Percentiles rank a stretch among this genome's conserved stretches.
Evolutionary conservation across 2,797 vertebrate species (phyloP).

Genomic region (Sphenodon punctatus): DNA sequence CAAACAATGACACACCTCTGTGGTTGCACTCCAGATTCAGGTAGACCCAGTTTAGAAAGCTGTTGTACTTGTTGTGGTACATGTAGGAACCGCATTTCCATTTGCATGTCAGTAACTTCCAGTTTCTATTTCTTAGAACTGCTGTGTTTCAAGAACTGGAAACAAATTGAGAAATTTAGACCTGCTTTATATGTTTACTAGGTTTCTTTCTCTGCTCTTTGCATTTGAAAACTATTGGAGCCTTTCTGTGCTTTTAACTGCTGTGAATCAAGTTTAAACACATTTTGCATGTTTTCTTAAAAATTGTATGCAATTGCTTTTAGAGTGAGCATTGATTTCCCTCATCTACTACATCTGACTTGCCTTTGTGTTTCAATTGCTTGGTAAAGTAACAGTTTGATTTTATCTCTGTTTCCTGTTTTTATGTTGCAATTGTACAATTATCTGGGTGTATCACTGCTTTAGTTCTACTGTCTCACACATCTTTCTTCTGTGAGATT

Average conservation of each 20-base stretch:
- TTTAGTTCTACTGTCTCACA: conserved; percentile 57
- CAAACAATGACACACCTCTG: conserved; percentile 14
- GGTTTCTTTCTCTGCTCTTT: conserved; percentile 12
- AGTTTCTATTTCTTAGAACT: neutral
- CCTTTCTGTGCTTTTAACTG: conserved; percentile 24
- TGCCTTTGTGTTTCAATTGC: conserved; percentile 33
- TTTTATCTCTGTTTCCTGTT: conserved; percentile 52
- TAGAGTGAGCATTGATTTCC: conserved; percentile 55
- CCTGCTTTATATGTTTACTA: neutral
- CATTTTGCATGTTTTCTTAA: conserved; percentile 58
- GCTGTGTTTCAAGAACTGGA: conserved; percentile 12
- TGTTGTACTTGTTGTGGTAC: neutral
- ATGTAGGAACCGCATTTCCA: conserved; percentile 24
- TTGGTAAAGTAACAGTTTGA: conserved; percentile 51
- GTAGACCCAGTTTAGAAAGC: conserved; percentile 28
- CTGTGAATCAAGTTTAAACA: conserved; percentile 55
- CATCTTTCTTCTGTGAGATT: conserved; percentile 45
- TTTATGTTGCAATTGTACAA: conserved; percentile 53
- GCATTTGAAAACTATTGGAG: neutral
- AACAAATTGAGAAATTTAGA: conserved; percentile 4
- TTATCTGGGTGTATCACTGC: conserved; percentile 51
- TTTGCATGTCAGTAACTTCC: conserved; percentile 24
- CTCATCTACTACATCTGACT: conserved; percentile 53
- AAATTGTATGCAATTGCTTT: conserved; percentile 44
- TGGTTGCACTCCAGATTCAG: conserved; percentile 26